These are phyloP conservation scores for Acanthosepion lycidas DNA, from an alignment of 2,888 invertebrate species.

Conservation along the genomic window DNA sequence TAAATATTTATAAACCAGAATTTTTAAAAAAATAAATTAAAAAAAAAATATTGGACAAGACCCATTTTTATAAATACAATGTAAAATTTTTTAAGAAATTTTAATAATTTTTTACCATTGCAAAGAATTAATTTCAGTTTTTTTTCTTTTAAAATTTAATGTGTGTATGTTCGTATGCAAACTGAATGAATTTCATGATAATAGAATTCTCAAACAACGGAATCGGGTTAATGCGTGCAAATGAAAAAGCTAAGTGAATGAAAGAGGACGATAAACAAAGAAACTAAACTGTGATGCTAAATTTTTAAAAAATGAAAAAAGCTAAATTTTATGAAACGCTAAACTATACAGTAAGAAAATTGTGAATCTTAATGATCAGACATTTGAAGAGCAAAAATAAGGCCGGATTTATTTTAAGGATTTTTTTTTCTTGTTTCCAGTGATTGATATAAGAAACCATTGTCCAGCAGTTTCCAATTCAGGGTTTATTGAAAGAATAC, in stretches of 20 bases:
- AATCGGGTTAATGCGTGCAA: not conserved
- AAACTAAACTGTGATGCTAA: not conserved
- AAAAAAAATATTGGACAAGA: not conserved
- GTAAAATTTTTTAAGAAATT: not conserved
- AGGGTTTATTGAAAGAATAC: conserved; percentile 41
- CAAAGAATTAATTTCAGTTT: not conserved
- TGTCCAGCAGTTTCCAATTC: not conserved
- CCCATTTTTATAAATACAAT: not conserved
- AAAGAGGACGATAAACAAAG: not conserved
- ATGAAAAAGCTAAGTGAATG: no score
- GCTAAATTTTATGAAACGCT: no score
- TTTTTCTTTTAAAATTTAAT: not conserved
- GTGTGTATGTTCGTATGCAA: not conserved
- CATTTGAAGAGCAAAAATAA: not conserved
- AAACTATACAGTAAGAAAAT: no score
- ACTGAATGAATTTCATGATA: not conserved
- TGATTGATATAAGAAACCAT: not conserved
- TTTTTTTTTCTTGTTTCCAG: not conserved
- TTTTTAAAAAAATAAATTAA: not conserved
- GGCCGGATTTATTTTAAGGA: not conserved
- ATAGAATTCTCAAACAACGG: not conserved
- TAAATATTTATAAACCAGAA: not conserved
- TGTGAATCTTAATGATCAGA: no score
- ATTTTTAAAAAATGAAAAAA: not conserved
- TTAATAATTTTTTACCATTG: not conserved